Evolutionary conservation across 1,140 invertebrate genomes (phyloP).

Genomic region (Microplitis mediator): DNA sequence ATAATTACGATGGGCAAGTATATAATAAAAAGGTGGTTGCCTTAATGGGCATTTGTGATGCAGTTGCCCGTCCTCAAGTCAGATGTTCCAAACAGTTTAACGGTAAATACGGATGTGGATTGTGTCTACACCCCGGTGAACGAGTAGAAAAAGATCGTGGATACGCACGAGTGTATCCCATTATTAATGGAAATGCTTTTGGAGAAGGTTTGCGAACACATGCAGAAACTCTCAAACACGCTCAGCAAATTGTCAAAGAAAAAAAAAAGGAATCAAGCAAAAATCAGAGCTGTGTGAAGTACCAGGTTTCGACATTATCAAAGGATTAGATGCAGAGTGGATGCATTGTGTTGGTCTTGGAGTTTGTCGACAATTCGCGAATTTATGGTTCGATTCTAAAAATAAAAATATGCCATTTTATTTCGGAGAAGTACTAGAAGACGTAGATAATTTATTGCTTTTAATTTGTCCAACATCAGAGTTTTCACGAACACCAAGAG

Average conservation of each 20-base stretch:
- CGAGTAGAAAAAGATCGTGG: conserved; percentile 22
- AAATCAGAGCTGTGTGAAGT: conserved; percentile 21
- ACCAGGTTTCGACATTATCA: conserved; percentile 28
- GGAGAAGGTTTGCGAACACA: conserved; percentile 19
- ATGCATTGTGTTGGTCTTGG: conserved; percentile 37
- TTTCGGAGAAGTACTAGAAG: conserved; percentile 9
- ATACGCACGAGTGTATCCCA: conserved; percentile 19
- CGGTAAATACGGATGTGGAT: conserved; percentile 34
- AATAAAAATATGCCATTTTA: conserved; percentile 24
- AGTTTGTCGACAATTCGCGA: conserved; percentile 22
- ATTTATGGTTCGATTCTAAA: conserved; percentile 32
- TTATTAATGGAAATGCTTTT: not conserved
- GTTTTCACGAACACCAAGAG: conserved; percentile 29
- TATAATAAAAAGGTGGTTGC: conserved; percentile 31
- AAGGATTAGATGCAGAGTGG: conserved; percentile 28
- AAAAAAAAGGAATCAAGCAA: conserved; percentile 16
- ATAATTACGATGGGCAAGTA: conserved; percentile 16
- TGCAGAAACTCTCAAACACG: not conserved
- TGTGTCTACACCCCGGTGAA: conserved; percentile 35
- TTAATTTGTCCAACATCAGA: conserved; percentile 19
- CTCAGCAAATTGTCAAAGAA: not conserved
- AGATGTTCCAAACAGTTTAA: conserved; percentile 32
- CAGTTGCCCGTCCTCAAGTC: conserved; percentile 27
- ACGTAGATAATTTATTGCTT: conserved; percentile 18
- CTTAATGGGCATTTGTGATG: conserved; percentile 13